Percentiles rank a stretch among this genome's conserved stretches.
phyloP scores from a whole-genome alignment of 2,888 invertebrate species.

The Ectemnius continuus region DNA sequence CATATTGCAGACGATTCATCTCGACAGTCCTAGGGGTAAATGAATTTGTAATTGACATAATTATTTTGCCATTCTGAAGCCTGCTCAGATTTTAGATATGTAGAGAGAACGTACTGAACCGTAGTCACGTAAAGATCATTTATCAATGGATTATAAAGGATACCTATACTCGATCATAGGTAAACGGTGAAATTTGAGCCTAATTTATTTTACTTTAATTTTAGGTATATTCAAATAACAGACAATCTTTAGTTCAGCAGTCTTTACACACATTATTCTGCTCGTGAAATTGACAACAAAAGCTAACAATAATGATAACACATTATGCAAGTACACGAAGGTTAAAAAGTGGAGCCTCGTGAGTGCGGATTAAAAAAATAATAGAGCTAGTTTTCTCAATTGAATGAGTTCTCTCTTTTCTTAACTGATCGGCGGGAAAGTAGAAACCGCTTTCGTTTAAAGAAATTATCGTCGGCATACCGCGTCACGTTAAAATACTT shows the following conservation, averaged over 20 bases:
- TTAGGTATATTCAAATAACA: slow-evolving; percentile 65
- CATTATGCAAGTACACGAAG: slow-evolving; percentile 67
- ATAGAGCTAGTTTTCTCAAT: slow-evolving; percentile 50
- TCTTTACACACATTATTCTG: slow-evolving; percentile 63
- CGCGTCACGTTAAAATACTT: slow-evolving; percentile 47
- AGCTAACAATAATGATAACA: slow-evolving; percentile 66
- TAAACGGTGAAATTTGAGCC: slow-evolving; percentile 61
- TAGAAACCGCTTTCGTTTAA: slow-evolving; percentile 30
- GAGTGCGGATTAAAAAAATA: slow-evolving; percentile 50
- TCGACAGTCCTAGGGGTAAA: slow-evolving; percentile 70
- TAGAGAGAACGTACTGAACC: slow-evolving; percentile 70
- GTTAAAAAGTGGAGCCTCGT: slow-evolving; percentile 62
- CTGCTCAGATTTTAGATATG: slow-evolving; percentile 75
- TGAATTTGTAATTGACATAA: slow-evolving; percentile 73
- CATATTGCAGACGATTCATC: slow-evolving; percentile 60
- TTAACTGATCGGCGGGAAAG: slow-evolving; percentile 53
- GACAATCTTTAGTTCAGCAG: slow-evolving; percentile 65
- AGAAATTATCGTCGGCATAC: slow-evolving; percentile 54
- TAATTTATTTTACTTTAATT: slow-evolving; percentile 55
- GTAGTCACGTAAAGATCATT: slow-evolving; percentile 63
- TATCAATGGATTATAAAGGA: slow-evolving; percentile 52
- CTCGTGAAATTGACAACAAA: slow-evolving; percentile 59
- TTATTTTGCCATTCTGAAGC: slow-evolving; percentile 74
- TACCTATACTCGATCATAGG: slow-evolving; percentile 59
- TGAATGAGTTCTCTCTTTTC: slow-evolving; percentile 38